phyloP scores from a whole-genome alignment of 2,888 invertebrate genomes.

The Eupithecia pulchellata region DNA sequence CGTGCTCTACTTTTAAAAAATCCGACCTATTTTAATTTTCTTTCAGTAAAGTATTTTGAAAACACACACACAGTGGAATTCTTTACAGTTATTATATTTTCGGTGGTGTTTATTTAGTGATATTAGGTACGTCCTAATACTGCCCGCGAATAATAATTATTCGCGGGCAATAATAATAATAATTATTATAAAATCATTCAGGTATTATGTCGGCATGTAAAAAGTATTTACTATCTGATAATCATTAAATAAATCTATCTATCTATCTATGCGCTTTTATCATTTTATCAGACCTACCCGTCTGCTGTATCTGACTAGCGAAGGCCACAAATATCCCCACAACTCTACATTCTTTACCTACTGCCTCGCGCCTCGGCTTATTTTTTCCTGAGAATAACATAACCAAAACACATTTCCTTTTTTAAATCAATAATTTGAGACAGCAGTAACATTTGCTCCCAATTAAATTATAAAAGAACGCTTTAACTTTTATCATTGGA shows the following conservation, averaged over 20 bases:
- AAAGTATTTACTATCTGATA: no score
- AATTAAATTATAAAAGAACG: slow-evolving; percentile 27
- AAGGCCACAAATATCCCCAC: slow-evolving; percentile 60
- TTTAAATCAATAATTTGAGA: background rate
- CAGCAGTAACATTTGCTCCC: slow-evolving; percentile 26
- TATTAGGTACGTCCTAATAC: background rate
- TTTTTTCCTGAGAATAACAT: slow-evolving; percentile 39
- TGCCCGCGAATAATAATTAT: no score
- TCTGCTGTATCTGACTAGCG: slow-evolving; percentile 55
- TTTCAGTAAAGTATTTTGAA: no score
- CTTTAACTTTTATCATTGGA: slow-evolving; percentile 40
- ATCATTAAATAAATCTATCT: no score
- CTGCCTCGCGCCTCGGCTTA: no score
- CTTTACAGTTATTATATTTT: no score
- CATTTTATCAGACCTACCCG: slow-evolving; percentile 64
- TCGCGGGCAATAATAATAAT: no score
- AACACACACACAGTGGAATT: no score
- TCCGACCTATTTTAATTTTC: no score
- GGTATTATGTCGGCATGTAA: slow-evolving; percentile 48
- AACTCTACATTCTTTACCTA: slow-evolving; percentile 41
- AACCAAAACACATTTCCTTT: slow-evolving; percentile 29
- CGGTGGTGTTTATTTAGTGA: background rate
- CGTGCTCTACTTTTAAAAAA: no score
- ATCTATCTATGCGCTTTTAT: slow-evolving; percentile 66
- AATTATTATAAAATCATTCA: background rate